A percentile compares a stretch with the other conserved stretches of the same genome.
Conservation (phyloP, 1,140 invertebrate genomes). For the Temnothorax nylanderi region DNA sequence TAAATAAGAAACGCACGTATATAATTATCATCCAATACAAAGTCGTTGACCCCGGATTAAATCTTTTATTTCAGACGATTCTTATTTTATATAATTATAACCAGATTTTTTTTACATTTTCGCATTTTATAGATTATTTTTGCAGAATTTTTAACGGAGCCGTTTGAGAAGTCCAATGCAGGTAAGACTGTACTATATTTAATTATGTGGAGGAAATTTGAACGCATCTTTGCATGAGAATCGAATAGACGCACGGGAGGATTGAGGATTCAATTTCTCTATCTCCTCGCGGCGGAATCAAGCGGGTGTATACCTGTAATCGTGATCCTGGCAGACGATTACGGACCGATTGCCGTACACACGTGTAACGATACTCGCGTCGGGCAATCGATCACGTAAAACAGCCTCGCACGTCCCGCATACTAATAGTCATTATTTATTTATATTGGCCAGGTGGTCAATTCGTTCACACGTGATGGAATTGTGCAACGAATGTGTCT, state of each 20-base stretch:
- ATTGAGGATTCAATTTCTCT: slow-evolving; percentile 4
- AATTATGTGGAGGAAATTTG: not conserved
- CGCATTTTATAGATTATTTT: not conserved
- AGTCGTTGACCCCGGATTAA: not conserved
- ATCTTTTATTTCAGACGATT: not conserved
- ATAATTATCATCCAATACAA: not conserved
- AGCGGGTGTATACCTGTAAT: slow-evolving; percentile 60
- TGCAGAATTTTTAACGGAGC: not conserved
- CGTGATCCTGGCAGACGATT: slow-evolving; percentile 70
- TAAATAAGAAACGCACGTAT: not conserved
- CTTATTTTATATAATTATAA: not conserved
- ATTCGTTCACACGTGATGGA: slow-evolving; percentile 82
- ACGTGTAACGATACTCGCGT: slow-evolving; percentile 66
- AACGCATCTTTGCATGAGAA: not conserved
- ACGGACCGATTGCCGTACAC: slow-evolving; percentile 70
- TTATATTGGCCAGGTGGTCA: slow-evolving; percentile 82
- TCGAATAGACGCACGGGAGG: not conserved
- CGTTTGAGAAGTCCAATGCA: not conserved
- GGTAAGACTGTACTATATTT: slow-evolving; percentile 4
- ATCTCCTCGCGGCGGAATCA: not conserved
- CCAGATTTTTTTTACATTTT: not conserved
- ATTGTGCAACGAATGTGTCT: slow-evolving; percentile 70
- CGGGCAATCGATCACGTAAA: slow-evolving; percentile 80
- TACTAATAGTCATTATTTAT: slow-evolving; percentile 81
- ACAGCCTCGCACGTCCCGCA: slow-evolving; percentile 72